These are phyloP conservation scores for Drosophila prosaltans DNA, from an alignment of 1,140 invertebrate species.

Conservation along the genomic window DNA sequence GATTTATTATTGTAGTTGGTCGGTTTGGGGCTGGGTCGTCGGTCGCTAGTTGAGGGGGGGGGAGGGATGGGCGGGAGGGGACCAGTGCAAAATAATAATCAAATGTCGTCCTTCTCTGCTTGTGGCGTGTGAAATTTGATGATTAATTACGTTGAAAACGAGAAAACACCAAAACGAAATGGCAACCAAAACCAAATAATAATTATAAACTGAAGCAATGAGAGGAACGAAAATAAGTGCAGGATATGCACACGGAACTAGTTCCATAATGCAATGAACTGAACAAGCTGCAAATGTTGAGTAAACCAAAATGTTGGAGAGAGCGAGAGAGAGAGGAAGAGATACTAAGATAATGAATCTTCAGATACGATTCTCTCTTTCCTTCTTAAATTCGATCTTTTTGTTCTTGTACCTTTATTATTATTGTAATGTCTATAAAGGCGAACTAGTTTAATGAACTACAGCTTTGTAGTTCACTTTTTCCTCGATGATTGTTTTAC, in stretches of 20 bases:
- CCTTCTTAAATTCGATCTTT: too few species aligned
- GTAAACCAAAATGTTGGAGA: too few species aligned
- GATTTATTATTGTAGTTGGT: constrained; percentile 57
- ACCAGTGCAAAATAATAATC: constrained; percentile 68
- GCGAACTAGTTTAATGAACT: too few species aligned
- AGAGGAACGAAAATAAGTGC: not conserved
- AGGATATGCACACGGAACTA: not conserved
- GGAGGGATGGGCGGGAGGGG: not conserved
- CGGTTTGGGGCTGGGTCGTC: constrained; percentile 10
- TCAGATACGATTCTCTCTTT: too few species aligned
- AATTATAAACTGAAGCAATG: constrained; percentile 41
- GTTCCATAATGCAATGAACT: not conserved
- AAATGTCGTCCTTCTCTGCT: constrained; percentile 59
- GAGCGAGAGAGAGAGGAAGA: too few species aligned
- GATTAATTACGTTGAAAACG: constrained; percentile 70
- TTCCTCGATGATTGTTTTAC: too few species aligned
- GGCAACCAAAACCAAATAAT: constrained; percentile 47
- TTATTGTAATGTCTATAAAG: too few species aligned
- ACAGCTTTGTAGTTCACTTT: too few species aligned
- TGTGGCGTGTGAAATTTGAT: constrained; percentile 57
- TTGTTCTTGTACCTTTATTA: too few species aligned
- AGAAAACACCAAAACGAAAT: constrained; percentile 13
- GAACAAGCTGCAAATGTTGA: too few species aligned
- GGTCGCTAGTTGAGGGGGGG: not conserved
- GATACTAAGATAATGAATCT: too few species aligned